Conservation (phyloP, 2,888 invertebrate species). For the Lucinisca nassula region DNA sequence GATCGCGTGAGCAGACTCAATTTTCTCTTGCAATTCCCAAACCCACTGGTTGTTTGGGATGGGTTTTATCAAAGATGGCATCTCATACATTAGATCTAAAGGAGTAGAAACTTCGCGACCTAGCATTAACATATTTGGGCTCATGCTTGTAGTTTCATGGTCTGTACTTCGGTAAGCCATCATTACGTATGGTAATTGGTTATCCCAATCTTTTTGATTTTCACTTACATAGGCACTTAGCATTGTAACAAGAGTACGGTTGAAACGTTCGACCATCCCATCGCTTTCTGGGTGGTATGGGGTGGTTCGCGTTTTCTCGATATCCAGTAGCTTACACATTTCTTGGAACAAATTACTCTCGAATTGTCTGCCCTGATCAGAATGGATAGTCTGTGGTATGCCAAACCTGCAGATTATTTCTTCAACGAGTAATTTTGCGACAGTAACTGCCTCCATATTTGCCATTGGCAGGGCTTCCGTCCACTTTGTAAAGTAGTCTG, state of each 20-base stretch:
- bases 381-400: conserved; percentile 21
- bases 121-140: not conserved
- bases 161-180: not conserved
- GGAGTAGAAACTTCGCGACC: not conserved
- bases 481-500: conserved; percentile 16
- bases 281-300: conserved; percentile 47
- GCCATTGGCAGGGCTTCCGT: conserved; percentile 17
- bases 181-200: not conserved
- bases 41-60: no score
- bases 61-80: no score
- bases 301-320: conserved; percentile 37
- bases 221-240: conserved; percentile 46
- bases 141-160: not conserved
- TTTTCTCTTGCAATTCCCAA: no score
- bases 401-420: conserved; percentile 32
- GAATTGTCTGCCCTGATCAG: conserved; percentile 40
- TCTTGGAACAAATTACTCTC: conserved; percentile 23
- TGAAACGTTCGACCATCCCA: not conserved
- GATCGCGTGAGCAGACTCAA: no score
- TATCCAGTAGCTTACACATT: conserved; percentile 31
- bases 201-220: conserved; percentile 27
- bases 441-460: conserved; percentile 10
- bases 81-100: not conserved
- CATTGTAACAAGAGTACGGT: conserved; percentile 29
- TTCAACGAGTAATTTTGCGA: conserved; percentile 16